A percentile compares a stretch with the other conserved stretches of the same genome.
Evolutionary conservation across 1,140 invertebrate species (phyloP).

Genomic region (Drosophila busckii): DNA sequence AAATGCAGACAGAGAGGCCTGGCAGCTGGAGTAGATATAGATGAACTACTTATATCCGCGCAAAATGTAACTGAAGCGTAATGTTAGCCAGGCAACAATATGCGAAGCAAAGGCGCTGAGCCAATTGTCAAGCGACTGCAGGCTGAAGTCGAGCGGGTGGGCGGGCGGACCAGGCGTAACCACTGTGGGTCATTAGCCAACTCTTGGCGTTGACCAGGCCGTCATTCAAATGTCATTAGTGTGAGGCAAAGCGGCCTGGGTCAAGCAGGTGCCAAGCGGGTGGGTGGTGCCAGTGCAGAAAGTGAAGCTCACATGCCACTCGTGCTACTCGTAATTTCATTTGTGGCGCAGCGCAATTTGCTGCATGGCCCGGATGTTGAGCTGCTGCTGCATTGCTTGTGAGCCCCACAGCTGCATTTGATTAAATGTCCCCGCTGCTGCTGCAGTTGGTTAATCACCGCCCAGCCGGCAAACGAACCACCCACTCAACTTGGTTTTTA

Average conservation of each 20-base stretch:
- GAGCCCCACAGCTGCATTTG: slow-evolving; percentile 59
- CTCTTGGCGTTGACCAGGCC: slow-evolving; percentile 1
- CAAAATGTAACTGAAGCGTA: slow-evolving; percentile 40
- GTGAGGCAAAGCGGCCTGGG: slow-evolving; percentile 3
- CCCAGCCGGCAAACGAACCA: background rate
- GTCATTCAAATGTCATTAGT: slow-evolving; percentile 74
- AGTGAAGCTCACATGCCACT: too few relatives aligned
- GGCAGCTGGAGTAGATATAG: too few relatives aligned
- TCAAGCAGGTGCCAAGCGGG: slow-evolving; percentile 4
- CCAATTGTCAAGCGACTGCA: slow-evolving; percentile 29
- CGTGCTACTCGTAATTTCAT: slow-evolving; percentile 46
- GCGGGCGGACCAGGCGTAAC: background rate
- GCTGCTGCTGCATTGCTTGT: slow-evolving; percentile 16
- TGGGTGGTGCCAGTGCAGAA: too few relatives aligned
- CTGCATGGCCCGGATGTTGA: slow-evolving; percentile 27
- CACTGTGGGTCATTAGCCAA: slow-evolving; percentile 54
- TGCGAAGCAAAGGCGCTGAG: background rate
- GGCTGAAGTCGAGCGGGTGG: background rate
- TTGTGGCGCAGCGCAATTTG: slow-evolving; percentile 44
- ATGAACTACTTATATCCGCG: slow-evolving; percentile 18
- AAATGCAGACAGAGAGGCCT: slow-evolving; percentile 3
- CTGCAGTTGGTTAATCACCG: slow-evolving; percentile 5
- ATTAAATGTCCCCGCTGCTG: slow-evolving; percentile 48
- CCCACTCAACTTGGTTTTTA: too few relatives aligned
- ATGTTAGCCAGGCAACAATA: background rate